Evolutionary conservation across 2,888 invertebrate genomes (phyloP), one percentile per base, ranked within the genome.

Genomic region (Ormyrus nitidulus): DNA sequence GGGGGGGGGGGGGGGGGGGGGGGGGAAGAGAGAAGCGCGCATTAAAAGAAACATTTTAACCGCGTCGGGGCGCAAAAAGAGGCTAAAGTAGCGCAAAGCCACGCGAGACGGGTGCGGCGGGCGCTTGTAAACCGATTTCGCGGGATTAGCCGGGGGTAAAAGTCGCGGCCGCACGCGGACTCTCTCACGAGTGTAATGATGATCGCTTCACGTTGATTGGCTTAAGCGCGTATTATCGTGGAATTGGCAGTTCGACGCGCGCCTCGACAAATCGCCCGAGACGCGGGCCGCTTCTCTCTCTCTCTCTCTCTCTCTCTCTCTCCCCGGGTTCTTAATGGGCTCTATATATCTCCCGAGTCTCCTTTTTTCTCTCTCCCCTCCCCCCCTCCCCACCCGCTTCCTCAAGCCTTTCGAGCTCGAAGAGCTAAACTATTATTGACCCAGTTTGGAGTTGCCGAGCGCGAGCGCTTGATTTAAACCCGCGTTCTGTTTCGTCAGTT

Each of bases 191-290:
- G 11, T 48, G 44, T 48, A 59, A 51, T 76, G 70, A 77, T 53
- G 75, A 83, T 76, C 76, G 62, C 78, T 70, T 83, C 72, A 81
- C 53, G 19, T 51, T 81, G 80, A 81, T 80, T 74, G 78, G 81
- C 80, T 83, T 80, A 81, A 69, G 69, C 51, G 54, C 53, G 62
- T 46, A 69, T 69, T 69, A 69, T 51, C 62, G 34, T 46, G 53
- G 19, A 49, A 75, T 66, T 68, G 75, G 49, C 75, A 68, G 59
- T 51, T 68, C 10, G 58, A 34, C 9, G 49, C 56, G 48, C 59
- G 58, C 59, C 10, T 44, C 53, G n/a, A 11, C 3, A 66, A 34
- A 66, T 74, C 49, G 58, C 48, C 19, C 8, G 19, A 71, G 59
- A 71, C 71, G 65, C 34, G 51, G 9, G 13, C 44, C 34, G 34